Percentiles rank a stretch among this genome's conserved stretches.
These are phyloP conservation scores for Drosophila meridiana DNA, from an alignment of 2,888 invertebrate genomes.

Conservation along the genomic window DNA sequence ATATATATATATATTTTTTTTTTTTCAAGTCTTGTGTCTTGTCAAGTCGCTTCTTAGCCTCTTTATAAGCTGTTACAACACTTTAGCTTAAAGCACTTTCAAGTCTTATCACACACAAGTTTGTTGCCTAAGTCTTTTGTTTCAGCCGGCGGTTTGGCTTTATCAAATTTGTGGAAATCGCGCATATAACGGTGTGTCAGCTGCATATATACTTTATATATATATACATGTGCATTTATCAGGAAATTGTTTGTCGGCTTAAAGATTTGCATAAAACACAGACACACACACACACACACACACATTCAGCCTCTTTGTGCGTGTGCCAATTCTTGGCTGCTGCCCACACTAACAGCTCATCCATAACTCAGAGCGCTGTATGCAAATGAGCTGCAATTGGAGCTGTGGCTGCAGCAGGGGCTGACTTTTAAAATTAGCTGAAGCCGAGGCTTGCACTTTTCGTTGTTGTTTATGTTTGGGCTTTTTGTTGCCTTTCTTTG, in stretches of 20 bases:
- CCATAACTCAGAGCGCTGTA: slow-evolving; percentile 54
- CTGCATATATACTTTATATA: slow-evolving; percentile 9
- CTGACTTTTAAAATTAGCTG: slow-evolving; percentile 63
- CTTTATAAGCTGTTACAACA: slow-evolving; percentile 1
- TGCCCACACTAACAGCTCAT: slow-evolving; percentile 54
- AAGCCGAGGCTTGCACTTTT: slow-evolving; percentile 36
- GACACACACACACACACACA: slow-evolving; percentile 14
- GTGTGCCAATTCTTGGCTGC: slow-evolving; percentile 68
- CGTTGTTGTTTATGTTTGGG: slow-evolving; percentile 34
- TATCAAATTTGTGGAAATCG: slow-evolving; percentile 76
- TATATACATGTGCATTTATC: slow-evolving; percentile 56
- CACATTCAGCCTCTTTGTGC: slow-evolving; percentile 57
- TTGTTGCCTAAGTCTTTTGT: slow-evolving; percentile 76
- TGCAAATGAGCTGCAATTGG: slow-evolving; percentile 64
- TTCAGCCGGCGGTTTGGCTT: slow-evolving; percentile 32
- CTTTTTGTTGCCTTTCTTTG: slow-evolving; percentile 67
- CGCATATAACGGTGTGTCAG: slow-evolving; percentile 55
- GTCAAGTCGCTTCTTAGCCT: too few relatives aligned
- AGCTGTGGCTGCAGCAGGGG: slow-evolving; percentile 30
- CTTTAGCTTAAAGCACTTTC: background rate
- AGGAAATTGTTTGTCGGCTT: slow-evolving; percentile 71
- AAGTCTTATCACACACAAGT: slow-evolving; percentile 56
- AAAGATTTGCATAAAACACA: slow-evolving; percentile 71
- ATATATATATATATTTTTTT: too few relatives aligned
- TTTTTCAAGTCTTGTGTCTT: too few relatives aligned